A percentile compares a stretch with the other conserved stretches of the same genome.
Conservation (phyloP, 2,888 invertebrate genomes). For the Scelioninae gen. 2 region DNA sequence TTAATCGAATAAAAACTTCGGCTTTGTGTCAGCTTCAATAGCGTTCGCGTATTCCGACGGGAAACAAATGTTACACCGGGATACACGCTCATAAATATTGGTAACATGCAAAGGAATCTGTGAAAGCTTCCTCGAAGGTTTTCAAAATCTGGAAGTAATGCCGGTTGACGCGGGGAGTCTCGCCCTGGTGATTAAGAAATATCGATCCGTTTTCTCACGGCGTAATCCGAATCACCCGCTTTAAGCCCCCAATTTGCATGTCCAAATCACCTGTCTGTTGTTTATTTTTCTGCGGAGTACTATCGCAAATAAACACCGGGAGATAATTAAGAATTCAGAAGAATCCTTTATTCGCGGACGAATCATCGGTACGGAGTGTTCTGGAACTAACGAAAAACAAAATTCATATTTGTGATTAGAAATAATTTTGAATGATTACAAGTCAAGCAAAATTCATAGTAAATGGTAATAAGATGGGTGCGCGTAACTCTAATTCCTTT, state of each 20-base stretch:
- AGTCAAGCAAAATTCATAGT: too few relatives aligned
- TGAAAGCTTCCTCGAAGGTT: constrained; percentile 28
- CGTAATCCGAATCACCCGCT: constrained; percentile 44
- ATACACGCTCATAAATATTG: constrained; percentile 30
- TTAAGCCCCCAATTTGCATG: constrained; percentile 49
- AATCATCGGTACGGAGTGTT: too few relatives aligned
- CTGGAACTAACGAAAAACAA: too few relatives aligned
- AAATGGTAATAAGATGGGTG: too few relatives aligned
- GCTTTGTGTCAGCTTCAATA: too few relatives aligned
- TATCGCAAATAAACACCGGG: constrained; percentile 17
- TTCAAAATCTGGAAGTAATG: constrained; percentile 37
- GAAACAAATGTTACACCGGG: not conserved
- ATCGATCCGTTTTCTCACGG: constrained; percentile 44
- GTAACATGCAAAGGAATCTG: constrained; percentile 23
- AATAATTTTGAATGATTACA: too few relatives aligned
- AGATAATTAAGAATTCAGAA: constrained; percentile 15
- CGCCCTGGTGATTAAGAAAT: constrained; percentile 47
- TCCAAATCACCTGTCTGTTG: constrained; percentile 27
- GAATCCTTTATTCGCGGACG: not conserved
- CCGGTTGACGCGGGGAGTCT: constrained; percentile 23
- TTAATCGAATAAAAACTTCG: too few relatives aligned
- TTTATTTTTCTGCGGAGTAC: constrained; percentile 18
- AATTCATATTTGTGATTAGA: too few relatives aligned
- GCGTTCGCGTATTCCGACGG: too few relatives aligned
- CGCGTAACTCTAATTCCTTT: too few relatives aligned